Base-by-base conservation (phyloP, 1,140 invertebrate species). In the Thaumatotibia leucotreta region DNA sequence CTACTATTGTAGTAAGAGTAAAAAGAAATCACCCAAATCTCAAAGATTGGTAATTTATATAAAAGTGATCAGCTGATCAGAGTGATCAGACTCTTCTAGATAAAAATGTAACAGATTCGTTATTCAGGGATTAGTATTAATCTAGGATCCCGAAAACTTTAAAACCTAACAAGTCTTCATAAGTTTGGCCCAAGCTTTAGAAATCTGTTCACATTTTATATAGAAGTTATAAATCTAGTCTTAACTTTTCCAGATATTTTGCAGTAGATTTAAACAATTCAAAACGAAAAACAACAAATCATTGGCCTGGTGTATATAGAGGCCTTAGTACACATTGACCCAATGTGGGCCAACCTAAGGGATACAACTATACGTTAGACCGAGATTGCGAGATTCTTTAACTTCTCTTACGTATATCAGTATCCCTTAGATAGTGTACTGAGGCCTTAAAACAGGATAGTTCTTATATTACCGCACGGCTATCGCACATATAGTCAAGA, bases 401-500 rank as follows among this genome's bases (percentile, higher is more conserved):
- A n/a, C n/a, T n/a, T n/a, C n/a, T n/a, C n/a, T n/a, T n/a, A n/a
- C n/a, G n/a, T n/a, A n/a, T n/a, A n/a, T n/a, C n/a, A n/a, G n/a
- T n/a, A n/a, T n/a, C n/a, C n/a, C n/a, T n/a, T n/a, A n/a, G n/a
- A n/a, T n/a, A n/a, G n/a, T n/a, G n/a, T n/a, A n/a, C n/a, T n/a
- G n/a, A n/a, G n/a, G n/a, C n/a, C n/a, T 65, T 66, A 63, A 52
- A 61, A 63, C 45, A 32, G 17, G 61, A 54, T 39, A 14, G 10
- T 45, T 69, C 68, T 54, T 52, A 67, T 68, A 75, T 83, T 89
- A 89, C 82, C 86, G 82, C 45, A 76, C 72, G 14, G 83, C 74
- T 39, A 80, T 45, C 33, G 67, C 23, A 49, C 72, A 79, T 62
- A 75, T 20, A 24, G 61, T 61, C 66, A 86, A 69, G 20, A 85